Percentiles rank a stretch among this genome's conserved stretches.
Evolutionary conservation across 1,140 invertebrate genomes (phyloP).

Genomic region (Agrilus planipennis): DNA sequence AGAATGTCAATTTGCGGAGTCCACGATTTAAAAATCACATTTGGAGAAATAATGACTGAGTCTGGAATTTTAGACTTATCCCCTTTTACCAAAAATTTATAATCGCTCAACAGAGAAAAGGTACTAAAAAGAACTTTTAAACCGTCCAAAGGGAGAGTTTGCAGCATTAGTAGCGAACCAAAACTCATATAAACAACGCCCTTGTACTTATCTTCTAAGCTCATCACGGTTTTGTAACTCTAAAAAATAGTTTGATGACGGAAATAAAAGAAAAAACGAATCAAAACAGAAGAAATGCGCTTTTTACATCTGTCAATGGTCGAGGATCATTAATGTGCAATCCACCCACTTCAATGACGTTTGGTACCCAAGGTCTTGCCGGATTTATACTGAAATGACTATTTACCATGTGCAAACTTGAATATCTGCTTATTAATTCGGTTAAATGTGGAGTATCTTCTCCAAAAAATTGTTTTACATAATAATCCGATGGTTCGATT

Average conservation of each 20-base stretch:
- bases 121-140: slow-evolving; percentile 37
- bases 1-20: slow-evolving; percentile 56
- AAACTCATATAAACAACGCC: slow-evolving; percentile 37
- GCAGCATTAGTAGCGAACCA: slow-evolving; percentile 32
- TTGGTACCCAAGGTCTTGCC: slow-evolving; percentile 29
- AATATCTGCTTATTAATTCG: slow-evolving; percentile 15
- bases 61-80: slow-evolving; percentile 33
- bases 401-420: slow-evolving; percentile 25
- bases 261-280: background rate
- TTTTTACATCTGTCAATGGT: slow-evolving; percentile 16
- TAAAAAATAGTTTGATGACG: slow-evolving; percentile 12
- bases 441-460: slow-evolving; percentile 16
- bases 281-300: slow-evolving; percentile 1
- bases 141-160: slow-evolving; percentile 27
- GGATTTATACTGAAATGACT: slow-evolving; percentile 29
- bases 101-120: slow-evolving; percentile 43
- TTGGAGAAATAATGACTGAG: slow-evolving; percentile 33
- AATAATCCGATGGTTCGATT: background rate
- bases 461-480: slow-evolving; percentile 23
- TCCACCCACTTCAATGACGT: slow-evolving; percentile 31
- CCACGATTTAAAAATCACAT: slow-evolving; percentile 51
- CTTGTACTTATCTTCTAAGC: slow-evolving; percentile 17
- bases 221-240: slow-evolving; percentile 23
- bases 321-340: slow-evolving; percentile 19
- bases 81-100: slow-evolving; percentile 53